Base-by-base conservation (phyloP, 2,113 vertebrate species). In the Syrmaticus mikado region DNA sequence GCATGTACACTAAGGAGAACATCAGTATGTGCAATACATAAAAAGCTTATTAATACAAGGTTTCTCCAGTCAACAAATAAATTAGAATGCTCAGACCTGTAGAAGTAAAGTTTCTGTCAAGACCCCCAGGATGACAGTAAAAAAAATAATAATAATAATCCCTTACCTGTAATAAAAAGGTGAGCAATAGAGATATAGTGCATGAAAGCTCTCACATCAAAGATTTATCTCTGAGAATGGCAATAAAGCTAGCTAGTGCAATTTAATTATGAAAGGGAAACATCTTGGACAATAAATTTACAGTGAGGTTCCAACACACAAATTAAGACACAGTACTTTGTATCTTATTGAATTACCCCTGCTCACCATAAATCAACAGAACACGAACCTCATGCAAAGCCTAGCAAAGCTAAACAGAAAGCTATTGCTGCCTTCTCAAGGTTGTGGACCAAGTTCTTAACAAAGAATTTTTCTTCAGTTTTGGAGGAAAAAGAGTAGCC, bases 251-350 rank as follows among this genome's bases (percentile, higher is more conserved):
- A 94, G 93, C 88, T 96, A 95, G 79, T 89, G 94, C 85, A 95
- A 96, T 97, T 97, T 98, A 97, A 98, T 98, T 98, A 97, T 96
- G 96, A 97, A 95, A 96, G 92, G 93, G 86, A 96, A 95, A 94
- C 58, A 68, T 88, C 96, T 94, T 88, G 82, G 95, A 79, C 96
- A 94, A 93, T 96, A 97, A 97, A 98, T 98, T 98, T 95, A 96
- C 68, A 24, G 65, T 48, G 46, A 86, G 40, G 65, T 86, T 95
- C 89, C 87, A 91, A 85, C 91, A 96, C 86, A 96, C 96, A 97
- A 97, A 97, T 97, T 94, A 96, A 96, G 93, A 97, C 66, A 94
- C 80, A 94, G 41, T 81, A 80, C 62, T 96, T 92, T 82, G 65
- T 95, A 68, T 92, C 93, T 92, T 92, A 94, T 58, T 90, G 88